Evolutionary conservation across 2,797 vertebrate genomes (phyloP).

Genomic region (Crypturellus tataupa): DNA sequence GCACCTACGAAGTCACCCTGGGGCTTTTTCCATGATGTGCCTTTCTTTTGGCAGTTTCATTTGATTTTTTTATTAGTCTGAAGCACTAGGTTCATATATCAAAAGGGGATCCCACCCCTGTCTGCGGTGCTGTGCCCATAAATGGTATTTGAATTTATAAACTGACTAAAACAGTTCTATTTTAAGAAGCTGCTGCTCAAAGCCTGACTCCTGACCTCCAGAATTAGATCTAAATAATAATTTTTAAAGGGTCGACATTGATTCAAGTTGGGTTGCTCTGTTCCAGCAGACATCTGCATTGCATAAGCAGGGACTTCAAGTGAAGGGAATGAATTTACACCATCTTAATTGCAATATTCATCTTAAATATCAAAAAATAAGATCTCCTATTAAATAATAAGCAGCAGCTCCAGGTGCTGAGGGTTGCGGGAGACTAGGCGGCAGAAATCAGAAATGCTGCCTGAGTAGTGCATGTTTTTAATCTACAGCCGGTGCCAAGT

Average conservation of each 20-base stretch:
- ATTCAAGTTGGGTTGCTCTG: not conserved
- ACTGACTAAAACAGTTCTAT: conserved; percentile 8
- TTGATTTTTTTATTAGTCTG: not conserved
- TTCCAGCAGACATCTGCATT: not conserved
- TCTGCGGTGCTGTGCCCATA: conserved; percentile 28
- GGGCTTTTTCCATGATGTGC: conserved; percentile 31
- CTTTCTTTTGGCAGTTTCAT: not conserved
- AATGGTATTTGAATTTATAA: conserved; percentile 62
- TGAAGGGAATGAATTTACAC: not conserved
- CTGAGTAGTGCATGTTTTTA: not conserved
- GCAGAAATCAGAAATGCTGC: not conserved
- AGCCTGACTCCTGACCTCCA: conserved; percentile 1
- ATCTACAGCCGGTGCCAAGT: not conserved
- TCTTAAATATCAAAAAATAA: not conserved
- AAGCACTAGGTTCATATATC: not conserved
- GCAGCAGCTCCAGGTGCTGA: not conserved
- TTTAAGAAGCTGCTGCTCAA: conserved; percentile 58
- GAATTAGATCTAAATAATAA: not conserved
- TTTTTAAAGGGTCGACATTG: not conserved
- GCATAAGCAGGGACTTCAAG: not conserved
- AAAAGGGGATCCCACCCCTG: not conserved
- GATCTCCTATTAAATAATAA: not conserved
- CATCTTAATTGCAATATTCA: not conserved
- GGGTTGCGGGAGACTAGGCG: not conserved
- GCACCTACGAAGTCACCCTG: not conserved